Base-by-base conservation (phyloP, 2,113 vertebrate genomes). In the Oplegnathus fasciatus region DNA sequence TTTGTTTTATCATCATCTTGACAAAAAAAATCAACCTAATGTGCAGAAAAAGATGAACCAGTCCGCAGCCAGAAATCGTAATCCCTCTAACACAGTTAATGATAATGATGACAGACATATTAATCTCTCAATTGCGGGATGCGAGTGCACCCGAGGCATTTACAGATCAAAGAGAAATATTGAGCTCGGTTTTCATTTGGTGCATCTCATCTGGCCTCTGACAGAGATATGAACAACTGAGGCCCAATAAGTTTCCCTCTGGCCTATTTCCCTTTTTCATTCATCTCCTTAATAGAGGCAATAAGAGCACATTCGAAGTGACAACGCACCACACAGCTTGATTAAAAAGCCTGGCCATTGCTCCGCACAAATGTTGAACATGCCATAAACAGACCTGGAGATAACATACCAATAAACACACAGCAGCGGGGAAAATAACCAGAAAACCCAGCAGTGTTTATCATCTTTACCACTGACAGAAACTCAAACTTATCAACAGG, bases 261-360 rank as follows among this genome's bases (percentile, higher is more conserved):
- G 66, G 84, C 75, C 70, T 70, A 48, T 83, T 84, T 87, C 73
- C 61, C 22, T 57, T 71, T 84, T 88, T 79, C 81, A 83, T 91
- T 85, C 69, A 85, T 88, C 82, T 86, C 57, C 73, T 85, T 86
- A 91, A 86, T 88, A 80, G 80, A 93, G 60, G 76, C 58, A 89
- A 88, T 78, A 77, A 78, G 30, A 30, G 64, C 54, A 62, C 44
- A 80, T 72, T 57, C 67, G 73, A 61, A 67, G 74, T 54, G 65
- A 88, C 20, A 28, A 14, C 52, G 60, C 52, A 58, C n/a, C 15
- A 6, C 72, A 83, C 20, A 24, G 70, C 4, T 3, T 75, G 28
- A 70, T 86, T 81, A 69, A 69, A 88, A 78, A 83, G 10, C 8
- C 22, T 11, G 2, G 55, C 48, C 26, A 7, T 64, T 30, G 7